These are phyloP conservation scores for Diphyllodes magnificus DNA, from an alignment of 2,113 vertebrate species.

Conservation along the genomic window DNA sequence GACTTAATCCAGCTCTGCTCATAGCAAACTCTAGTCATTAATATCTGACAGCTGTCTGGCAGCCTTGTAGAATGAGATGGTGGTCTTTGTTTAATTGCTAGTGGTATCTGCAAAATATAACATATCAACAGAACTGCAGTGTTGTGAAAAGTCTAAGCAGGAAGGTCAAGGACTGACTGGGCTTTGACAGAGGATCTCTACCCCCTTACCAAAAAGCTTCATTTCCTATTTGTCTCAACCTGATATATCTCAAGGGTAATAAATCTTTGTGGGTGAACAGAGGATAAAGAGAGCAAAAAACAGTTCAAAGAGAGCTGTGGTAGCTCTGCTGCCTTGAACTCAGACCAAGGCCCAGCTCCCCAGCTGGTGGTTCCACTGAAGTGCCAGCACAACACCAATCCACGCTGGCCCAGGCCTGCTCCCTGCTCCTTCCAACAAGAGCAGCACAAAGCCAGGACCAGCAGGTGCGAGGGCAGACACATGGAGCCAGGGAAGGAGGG, in stretches of 20 bases:
- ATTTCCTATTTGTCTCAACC: not conserved
- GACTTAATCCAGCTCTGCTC: constrained; percentile 4
- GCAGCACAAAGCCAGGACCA: not conserved
- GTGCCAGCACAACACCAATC: not conserved
- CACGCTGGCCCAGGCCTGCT: not conserved
- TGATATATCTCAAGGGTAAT: constrained; percentile 11
- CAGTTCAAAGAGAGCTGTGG: not conserved
- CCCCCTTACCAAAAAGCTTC: not conserved
- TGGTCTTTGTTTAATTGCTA: not conserved
- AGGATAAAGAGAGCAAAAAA: not conserved
- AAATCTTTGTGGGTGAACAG: not conserved
- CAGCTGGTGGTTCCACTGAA: not conserved
- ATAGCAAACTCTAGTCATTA: not conserved
- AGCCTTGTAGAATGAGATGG: not conserved
- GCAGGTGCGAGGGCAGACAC: not conserved
- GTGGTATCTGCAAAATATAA: not conserved
- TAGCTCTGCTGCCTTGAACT: not conserved
- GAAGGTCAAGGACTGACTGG: constrained; percentile 16
- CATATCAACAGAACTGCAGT: not conserved
- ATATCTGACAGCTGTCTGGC: not conserved
- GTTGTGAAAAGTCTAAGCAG: not conserved
- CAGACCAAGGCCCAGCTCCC: not conserved
- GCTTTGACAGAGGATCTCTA: not conserved
- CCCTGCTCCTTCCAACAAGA: not conserved
- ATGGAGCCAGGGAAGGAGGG: not conserved